A percentile compares a stretch with the other conserved stretches of the same genome.
Conservation (phyloP, 2,797 vertebrate genomes). For the Halcyon chelicuti region DNA sequence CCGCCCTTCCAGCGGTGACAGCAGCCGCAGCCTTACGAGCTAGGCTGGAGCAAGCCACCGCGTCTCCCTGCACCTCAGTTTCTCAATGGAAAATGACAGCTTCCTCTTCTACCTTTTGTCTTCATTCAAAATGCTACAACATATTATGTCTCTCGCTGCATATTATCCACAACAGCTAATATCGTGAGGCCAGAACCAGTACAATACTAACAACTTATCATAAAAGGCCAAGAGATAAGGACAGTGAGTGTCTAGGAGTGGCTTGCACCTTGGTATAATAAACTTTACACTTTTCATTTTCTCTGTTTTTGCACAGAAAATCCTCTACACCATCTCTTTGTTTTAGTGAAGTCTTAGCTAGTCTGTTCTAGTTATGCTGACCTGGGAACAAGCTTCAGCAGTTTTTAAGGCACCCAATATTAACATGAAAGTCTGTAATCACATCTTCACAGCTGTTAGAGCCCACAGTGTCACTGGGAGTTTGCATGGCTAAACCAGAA, state of each 20-base stretch:
- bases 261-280: background rate
- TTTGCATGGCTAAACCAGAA: constrained; percentile 59
- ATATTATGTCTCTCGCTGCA: accelerated
- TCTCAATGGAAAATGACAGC: background rate
- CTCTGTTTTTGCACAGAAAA: background rate
- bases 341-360: constrained; percentile 2
- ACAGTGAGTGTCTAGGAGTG: background rate
- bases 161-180: background rate
- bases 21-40: accelerated
- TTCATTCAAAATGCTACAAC: background rate
- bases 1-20: background rate
- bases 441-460: constrained; percentile 59
- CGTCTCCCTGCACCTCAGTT: background rate
- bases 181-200: background rate
- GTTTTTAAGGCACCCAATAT: constrained; percentile 36
- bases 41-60: background rate
- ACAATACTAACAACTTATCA: background rate
- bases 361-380: constrained; percentile 14
- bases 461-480: constrained; percentile 46
- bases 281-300: background rate
- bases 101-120: background rate
- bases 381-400: background rate
- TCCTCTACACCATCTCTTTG: background rate
- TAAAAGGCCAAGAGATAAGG: background rate
- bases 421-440: constrained; percentile 61